Base-by-base conservation (phyloP, 2,797 vertebrate species). In the Gymnothorax reevesii region DNA sequence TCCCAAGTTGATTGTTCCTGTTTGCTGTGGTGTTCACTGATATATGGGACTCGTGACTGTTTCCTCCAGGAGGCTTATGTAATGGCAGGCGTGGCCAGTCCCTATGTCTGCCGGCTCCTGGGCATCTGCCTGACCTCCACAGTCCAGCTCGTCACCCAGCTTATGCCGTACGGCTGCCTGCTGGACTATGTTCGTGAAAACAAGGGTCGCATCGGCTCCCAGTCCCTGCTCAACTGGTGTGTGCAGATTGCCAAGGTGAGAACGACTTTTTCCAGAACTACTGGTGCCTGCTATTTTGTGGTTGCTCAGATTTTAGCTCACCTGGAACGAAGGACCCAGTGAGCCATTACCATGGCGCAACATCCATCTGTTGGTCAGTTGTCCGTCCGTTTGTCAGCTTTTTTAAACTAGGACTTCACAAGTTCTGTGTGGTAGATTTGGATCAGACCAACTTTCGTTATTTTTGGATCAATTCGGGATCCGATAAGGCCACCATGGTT, bases 101-200 rank as follows among this genome's bases (percentile, higher is more conserved):
- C 98, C 0, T 97, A 99, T 0, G 97, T 99, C 86, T 99, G 98
- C 33, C 97, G 98, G 8, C 96, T 99, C 86, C 92, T 99, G 94
- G 98, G 98, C 55, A 99, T 99, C 92, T 99, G 98, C 92, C 93
- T 99, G 92, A 99, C 98, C 9, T 99, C 98, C 90, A 98, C 98
- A 0, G 98, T 99, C 91, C 98, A 99, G 95, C 95, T 99, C 93
- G 97, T 99, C 92, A 99, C 98, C 2, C 98, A 99, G 93, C 97
- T 99, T 80, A 99, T 99, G 98, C 98, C 98, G 0, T 99, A 98
- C 0, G 98, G 98, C 91, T 99, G 98, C 94, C 97, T 99, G n/a
- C 94, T 99, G 20, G 98, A 99, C 92, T 99, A 99, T 0, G 98
- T 99, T 83, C 92, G 97, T n/a, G 98, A 99, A 92, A 98, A 99